Evolutionary conservation across 2,797 vertebrate species (phyloP), one percentile per base, ranked within the genome.

Genomic region (Molossus alvarezi): DNA sequence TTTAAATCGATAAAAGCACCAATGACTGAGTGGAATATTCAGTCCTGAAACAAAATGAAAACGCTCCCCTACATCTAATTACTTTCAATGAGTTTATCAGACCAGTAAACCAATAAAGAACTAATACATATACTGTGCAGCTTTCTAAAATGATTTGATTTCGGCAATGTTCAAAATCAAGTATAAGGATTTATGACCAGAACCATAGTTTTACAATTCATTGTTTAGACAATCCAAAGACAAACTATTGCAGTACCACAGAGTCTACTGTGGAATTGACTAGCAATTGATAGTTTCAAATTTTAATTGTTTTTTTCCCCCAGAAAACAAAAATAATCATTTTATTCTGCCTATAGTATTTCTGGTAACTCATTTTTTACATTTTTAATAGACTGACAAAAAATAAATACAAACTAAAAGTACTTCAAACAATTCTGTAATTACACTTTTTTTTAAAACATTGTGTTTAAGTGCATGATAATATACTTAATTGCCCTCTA

Each of bases 401-500:
- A 84, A 37, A 72, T n/a, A 96, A 95, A 95, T 73, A 83, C 10
- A 90, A 95, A 93, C 53, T 64, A 86, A 96, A 93, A 94, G n/a
- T 23, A 81, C 21, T 90, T 94, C 3, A 90, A 94, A 29, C 25
- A 81, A 84, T 88, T 91, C 45, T 88, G 48, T 95, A 95, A 90
- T 67, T 93, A 88, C 11, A 82, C 0, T 48, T 75, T 93, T 95
- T 94, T 86, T 83, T 60, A 21, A 82, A 94, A 86, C 48, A 86
- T 91, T 94, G 90, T 93, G 25, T 82, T 8, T 77, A 88, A 82
- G 23, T 48, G 14, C 51, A 72, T 92, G n/a, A 93, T 82, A 89
- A 76, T 85, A 76, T 75, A 69, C 29, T 83, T 90, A 82, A 79
- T 67, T 94, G 33, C 23, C 18, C 27, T 75, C 41, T 77, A 64